Evolutionary conservation across 2,113 vertebrate genomes (phyloP).

Genomic region (Plecotus auritus): DNA sequence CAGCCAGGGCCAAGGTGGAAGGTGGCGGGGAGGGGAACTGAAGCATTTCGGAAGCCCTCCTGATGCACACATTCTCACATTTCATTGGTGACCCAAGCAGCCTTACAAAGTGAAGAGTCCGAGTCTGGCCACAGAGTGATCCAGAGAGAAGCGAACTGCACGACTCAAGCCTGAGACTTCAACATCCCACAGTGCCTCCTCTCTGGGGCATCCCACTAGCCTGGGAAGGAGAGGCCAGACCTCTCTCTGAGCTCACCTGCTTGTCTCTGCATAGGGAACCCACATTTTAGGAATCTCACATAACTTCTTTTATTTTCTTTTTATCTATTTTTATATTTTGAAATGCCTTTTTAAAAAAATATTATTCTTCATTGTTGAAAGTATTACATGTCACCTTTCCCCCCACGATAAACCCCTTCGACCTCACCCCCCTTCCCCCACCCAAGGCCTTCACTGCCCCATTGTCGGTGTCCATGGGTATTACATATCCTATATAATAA

Average conservation of each 20-base stretch:
- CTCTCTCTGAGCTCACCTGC: fast-evolving
- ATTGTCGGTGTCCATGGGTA: too few species aligned
- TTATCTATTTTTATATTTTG: too few species aligned
- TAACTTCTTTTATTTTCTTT: not conserved
- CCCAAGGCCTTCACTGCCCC: too few species aligned
- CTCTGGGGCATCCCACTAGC: not conserved
- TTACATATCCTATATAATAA: too few species aligned
- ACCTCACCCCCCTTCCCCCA: fast-evolving
- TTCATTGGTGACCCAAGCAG: not conserved
- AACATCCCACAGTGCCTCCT: fast-evolving
- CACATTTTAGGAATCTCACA: not conserved
- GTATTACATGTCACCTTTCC: too few species aligned
- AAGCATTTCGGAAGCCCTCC: not conserved
- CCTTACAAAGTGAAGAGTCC: not conserved
- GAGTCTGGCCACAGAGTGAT: not conserved
- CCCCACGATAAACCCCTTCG: too few species aligned
- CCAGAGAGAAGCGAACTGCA: too few species aligned
- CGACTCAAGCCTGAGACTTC: not conserved
- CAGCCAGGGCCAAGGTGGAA: not conserved
- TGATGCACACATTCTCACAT: too few species aligned
- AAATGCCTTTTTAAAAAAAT: too few species aligned
- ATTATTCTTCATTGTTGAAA: too few species aligned
- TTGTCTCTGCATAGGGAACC: not conserved
- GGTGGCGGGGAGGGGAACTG: too few species aligned
- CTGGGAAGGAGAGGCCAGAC: not conserved